These are phyloP conservation scores for Anthopleura xanthogrammica DNA, from an alignment of 92 coral and sea anemone genomes.

Conservation along the genomic window DNA sequence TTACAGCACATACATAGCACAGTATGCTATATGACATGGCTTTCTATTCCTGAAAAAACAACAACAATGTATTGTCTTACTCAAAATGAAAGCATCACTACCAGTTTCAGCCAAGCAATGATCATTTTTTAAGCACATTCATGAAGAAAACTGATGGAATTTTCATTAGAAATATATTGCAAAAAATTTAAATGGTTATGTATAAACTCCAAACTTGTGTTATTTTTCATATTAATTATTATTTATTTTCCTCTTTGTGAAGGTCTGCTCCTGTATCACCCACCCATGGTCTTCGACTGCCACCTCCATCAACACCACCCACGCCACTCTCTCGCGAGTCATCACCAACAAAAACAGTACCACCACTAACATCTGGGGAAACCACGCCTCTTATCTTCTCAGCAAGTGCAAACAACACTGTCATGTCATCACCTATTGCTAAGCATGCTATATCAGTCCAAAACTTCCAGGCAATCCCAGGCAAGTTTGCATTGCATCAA, in stretches of 20 bases:
- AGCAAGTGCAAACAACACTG: conserved; percentile 47
- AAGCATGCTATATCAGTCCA: conserved; percentile 45
- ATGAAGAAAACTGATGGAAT: too few relatives aligned
- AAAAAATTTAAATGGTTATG: too few relatives aligned
- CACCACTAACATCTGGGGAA: conserved; percentile 40
- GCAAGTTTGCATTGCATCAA: conserved; percentile 38
- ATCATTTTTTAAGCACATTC: neutral
- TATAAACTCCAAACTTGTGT: too few relatives aligned
- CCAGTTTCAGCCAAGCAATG: too few relatives aligned
- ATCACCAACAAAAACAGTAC: conserved; percentile 67
- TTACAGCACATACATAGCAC: too few relatives aligned
- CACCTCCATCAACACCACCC: conserved; percentile 70
- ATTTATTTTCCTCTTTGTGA: neutral
- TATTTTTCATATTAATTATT: neutral
- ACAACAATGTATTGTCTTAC: too few relatives aligned
- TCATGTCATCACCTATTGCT: conserved; percentile 52
- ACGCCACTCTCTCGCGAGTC: conserved; percentile 57
- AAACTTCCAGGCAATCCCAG: conserved; percentile 36
- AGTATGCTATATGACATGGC: too few relatives aligned
- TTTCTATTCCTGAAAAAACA: too few relatives aligned
- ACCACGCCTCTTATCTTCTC: conserved; percentile 41
- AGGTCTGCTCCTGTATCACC: conserved; percentile 99
- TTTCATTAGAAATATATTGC: too few relatives aligned
- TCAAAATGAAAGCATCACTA: too few relatives aligned
- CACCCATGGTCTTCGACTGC: conserved; percentile 96